A percentile compares a stretch with the other conserved stretches of the same genome.
Evolutionary conservation across 1,140 invertebrate species (phyloP).

Genomic region (Hesperophylax magnus): DNA sequence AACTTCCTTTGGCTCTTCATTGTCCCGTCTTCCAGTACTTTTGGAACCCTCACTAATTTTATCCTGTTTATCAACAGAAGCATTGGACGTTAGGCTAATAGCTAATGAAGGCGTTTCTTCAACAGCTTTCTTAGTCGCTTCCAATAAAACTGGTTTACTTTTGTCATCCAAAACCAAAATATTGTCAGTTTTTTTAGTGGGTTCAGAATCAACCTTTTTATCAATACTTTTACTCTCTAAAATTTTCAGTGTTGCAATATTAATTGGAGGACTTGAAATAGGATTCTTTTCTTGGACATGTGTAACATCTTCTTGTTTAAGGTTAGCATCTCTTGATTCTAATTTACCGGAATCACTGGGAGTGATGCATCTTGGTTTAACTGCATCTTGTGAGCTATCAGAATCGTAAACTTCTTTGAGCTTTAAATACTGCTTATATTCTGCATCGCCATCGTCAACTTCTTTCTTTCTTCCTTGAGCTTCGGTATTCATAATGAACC

Average conservation of each 20-base stretch:
- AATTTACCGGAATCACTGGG: neutral
- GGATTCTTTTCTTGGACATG: neutral
- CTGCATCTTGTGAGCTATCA: neutral
- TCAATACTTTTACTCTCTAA: neutral
- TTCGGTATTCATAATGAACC: slow-evolving; percentile 17
- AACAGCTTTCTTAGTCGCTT: too few species aligned
- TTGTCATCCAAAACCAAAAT: slow-evolving; percentile 1
- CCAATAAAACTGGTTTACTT: neutral
- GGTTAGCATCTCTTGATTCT: neutral
- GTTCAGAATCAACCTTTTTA: neutral
- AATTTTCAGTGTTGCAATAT: neutral
- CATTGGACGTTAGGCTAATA: too few species aligned
- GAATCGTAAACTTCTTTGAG: slow-evolving; percentile 52
- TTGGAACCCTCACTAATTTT: neutral
- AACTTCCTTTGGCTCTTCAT: neutral
- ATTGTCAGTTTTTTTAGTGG: neutral
- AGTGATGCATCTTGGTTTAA: neutral
- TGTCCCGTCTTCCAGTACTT: neutral
- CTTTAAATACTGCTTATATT: slow-evolving; percentile 52
- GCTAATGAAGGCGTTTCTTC: too few species aligned
- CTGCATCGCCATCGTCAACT: slow-evolving; percentile 14
- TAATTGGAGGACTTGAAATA: neutral
- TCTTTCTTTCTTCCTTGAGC: neutral
- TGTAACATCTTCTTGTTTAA: neutral
- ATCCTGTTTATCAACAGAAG: too few species aligned